Evolutionary conservation across 1,140 invertebrate species (phyloP), one percentile per base, ranked within the genome.

Genomic region (Micrasema minimum): DNA sequence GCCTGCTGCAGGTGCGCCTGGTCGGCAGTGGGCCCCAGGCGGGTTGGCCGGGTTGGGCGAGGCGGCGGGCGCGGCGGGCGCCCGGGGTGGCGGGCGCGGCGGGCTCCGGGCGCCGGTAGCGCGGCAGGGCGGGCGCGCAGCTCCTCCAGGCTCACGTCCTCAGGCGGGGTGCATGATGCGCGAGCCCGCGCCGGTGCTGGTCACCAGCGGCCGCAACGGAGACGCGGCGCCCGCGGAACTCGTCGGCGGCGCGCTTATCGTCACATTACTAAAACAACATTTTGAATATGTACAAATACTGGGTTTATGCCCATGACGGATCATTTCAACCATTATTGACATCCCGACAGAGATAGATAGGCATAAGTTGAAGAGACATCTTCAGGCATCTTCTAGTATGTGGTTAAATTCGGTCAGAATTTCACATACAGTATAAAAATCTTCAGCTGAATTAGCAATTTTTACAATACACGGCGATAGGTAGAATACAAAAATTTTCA

Each of bases 151-250:
- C 95, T 97, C 45, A 97, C 90, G 84, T 98, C 96, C 82, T 98
- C 95, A 22, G 93, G 90, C 22, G 96, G 96, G 96, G 83, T 98
- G 96, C 77, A 98, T 91, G 61, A 98, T 96, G 85, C 94, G 94
- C 79, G 94, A 94, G 16, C 92, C 91, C 23, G 93, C 91, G 64
- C 93, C 92, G 67, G 93, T 93, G 10, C 91, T 90, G 26, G 90
- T 90, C 12, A 94, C 92, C 26, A 92, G 87, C 72, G 89, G 88
- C 35, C 90, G 88, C 86, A 89, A 93, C 61, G 88, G 88, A 77
- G 82, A 85, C 77, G 72, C 85, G 77, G 57, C 81, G 76, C 77
- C 85, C 75, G 68, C 82, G 67, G 78, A 84, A 41, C 86, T 85
- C 53, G 88, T 90, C 1, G 89, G 89, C 46, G 89, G 89, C 68